Evolutionary conservation across 53 echinoderm and acorn worm genomes (phyloP).

Genomic region (Luidia sarsii): DNA sequence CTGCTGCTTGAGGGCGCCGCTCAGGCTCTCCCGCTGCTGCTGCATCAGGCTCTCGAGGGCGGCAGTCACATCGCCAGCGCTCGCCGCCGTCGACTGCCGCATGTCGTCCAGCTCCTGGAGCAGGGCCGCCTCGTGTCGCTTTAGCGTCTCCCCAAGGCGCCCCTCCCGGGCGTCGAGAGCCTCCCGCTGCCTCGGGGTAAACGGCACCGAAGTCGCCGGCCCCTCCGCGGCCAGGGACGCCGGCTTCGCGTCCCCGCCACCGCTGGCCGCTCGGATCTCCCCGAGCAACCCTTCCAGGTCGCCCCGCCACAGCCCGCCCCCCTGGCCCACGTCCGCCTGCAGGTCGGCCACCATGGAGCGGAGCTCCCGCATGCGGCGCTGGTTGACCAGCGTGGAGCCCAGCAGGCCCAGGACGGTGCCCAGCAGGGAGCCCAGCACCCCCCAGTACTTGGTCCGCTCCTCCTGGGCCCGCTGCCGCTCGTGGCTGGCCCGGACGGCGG

Average conservation of each 20-base stretch:
- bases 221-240: too few species aligned
- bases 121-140: too few species aligned
- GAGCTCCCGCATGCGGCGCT: conserved; percentile 72
- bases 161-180: too few species aligned
- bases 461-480: conserved; percentile 85
- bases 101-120: too few species aligned
- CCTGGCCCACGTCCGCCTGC: conserved; percentile 58
- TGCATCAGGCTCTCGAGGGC: conserved; percentile 35
- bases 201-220: too few species aligned
- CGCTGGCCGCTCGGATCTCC: conserved; percentile 20
- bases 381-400: conserved; percentile 75
- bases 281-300: conserved; percentile 42
- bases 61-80: not conserved
- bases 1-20: conserved; percentile 61
- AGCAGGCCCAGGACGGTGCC: conserved; percentile 81
- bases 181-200: too few species aligned
- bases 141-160: too few species aligned
- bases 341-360: conserved; percentile 73
- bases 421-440: conserved; percentile 74
- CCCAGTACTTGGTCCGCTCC: conserved; percentile 95
- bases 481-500: conserved; percentile 83
- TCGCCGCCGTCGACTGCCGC: not conserved
- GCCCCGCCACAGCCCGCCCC: conserved; percentile 26
- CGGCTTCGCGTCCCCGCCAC: not conserved
- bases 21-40: conserved; percentile 58